Evolutionary conservation across 2,888 invertebrate species (phyloP).

Genomic region (Xylota segnis): DNA sequence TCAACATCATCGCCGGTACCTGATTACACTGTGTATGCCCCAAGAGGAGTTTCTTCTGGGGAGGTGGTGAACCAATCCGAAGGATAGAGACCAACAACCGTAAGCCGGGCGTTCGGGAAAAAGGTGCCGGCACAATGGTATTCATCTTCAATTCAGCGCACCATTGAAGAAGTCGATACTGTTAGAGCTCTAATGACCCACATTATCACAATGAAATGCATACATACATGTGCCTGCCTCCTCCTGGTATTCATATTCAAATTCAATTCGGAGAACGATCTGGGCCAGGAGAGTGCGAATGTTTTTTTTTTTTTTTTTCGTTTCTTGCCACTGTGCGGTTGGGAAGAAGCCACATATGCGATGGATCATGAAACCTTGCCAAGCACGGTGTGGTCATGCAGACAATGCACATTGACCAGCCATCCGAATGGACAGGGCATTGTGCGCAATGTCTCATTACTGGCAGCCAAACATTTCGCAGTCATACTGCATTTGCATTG

Average conservation of each 20-base stretch:
- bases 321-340: conserved; percentile 55
- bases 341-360: conserved; percentile 32
- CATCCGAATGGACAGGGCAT: conserved; percentile 47
- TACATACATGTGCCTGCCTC: conserved; percentile 61
- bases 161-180: conserved; percentile 69
- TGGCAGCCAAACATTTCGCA: conserved; percentile 28
- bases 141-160: conserved; percentile 57
- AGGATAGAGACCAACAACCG: conserved; percentile 56
- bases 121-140: conserved; percentile 62
- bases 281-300: conserved; percentile 43
- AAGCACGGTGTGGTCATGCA: conserved; percentile 20
- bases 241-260: conserved; percentile 73
- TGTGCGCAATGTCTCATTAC: conserved; percentile 70
- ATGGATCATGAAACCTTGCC: conserved; percentile 15
- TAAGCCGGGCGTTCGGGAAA: conserved; percentile 59
- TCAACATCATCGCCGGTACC: conserved; percentile 69
- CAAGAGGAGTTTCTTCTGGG: conserved; percentile 24
- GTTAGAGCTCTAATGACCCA: conserved; percentile 77
- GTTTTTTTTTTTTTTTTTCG: conserved; percentile 47
- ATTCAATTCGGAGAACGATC: conserved; percentile 60
- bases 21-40: conserved; percentile 58
- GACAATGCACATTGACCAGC: conserved; percentile 63
- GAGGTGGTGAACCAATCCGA: conserved; percentile 11
- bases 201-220: conserved; percentile 74
- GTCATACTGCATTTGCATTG: conserved; percentile 43